Evolutionary conservation across 1,140 invertebrate species (phyloP), one percentile per base, ranked within the genome.

Genomic region (Meloidogyne exigua): DNA sequence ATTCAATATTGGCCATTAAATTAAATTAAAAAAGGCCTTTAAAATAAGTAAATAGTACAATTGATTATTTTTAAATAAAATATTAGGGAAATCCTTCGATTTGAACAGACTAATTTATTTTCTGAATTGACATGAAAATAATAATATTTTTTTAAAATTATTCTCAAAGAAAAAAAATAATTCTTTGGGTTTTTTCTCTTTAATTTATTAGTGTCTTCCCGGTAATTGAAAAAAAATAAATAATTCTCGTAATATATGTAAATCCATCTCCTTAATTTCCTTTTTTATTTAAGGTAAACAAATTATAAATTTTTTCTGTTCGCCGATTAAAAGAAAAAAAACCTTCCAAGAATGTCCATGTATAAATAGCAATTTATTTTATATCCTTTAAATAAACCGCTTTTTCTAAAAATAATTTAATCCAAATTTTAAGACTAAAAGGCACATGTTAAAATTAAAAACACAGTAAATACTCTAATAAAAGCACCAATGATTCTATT

Each of bases 231-330:
- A 44, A 44, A 44, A 44, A n/a, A 57, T 57, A 21, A 57, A 57
- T 57, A 57, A 32, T 57, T 57, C 49, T 57, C 18, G 49, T 57
- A 57, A 57, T 49, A 49, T 3, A 39, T 57, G 9, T n/a, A 57
- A n/a, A 57, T 57, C 1, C n/a, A 9, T 57, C n/a, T n/a, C 49
- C n/a, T 57, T 57, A 57, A 57, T n/a, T 57, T 57, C 10, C 10
- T 57, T 57, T n/a, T 21, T 57, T 49, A 5, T n/a, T 57, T n/a
- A 18, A 57, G 49, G 49, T 57, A 57, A 57, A 57, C 42, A 44
- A 44, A 44, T 44, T 44, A 44, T 44, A 44, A 44, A 44, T 1
- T 21, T 32, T 68, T 75, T 75, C 36, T 68, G 26, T 71, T 71
- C 11, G 32, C n/a, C 32, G n/a, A 26, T 44, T 68, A 74, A 42